Evolutionary conservation across 2,113 vertebrate species (phyloP), one percentile per base, ranked within the genome.

Genomic region (Uria lomvia): DNA sequence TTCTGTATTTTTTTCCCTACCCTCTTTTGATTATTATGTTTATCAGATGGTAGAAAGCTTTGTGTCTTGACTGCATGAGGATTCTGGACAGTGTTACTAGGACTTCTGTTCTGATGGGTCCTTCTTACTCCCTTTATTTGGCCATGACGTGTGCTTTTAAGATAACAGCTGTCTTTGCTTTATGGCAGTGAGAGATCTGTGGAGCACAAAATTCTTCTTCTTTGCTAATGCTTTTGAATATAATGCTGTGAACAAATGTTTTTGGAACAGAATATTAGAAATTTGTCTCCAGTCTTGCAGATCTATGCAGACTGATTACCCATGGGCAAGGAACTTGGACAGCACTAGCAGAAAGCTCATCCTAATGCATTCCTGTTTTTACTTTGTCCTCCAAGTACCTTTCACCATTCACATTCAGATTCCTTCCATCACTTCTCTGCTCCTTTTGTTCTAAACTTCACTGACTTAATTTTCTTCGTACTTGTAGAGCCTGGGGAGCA

Each of bases 381-480:
- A 13, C 59, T 56, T 62, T 49, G 50, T 49, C 22, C 50, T 94
- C 42, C 29, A 75, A 42, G 53, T 80, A 53, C 50, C 63, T 92
- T 77, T 88, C 73, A n/a, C 45, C 0, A 0, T 66, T 92, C 0
- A 0, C 3, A 3, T 94, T 76, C 40, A 24, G 30, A 29, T 77
- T 70, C 59, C 20, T 78, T 81, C 85, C 38, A 50, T 38, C 20
- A 12, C 13, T 74, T 84, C 29, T 78, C 42, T 81, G 19, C 26
- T 77, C 4, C 43, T 50, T 73, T 83, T 65, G 40, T 65, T 50
- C 5, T 47, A 32, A 86, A 71, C 21, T 38, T 82, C 34, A 24
- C 58, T 63, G 68, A 34, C 30, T 53, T 79, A 24, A 15, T 86
- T 89, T 88, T 60, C 40, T 75, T 88, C 4, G 4, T 79, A 21